Base-by-base conservation (phyloP, 1,140 invertebrate genomes). In the Varroa destructor region DNA sequence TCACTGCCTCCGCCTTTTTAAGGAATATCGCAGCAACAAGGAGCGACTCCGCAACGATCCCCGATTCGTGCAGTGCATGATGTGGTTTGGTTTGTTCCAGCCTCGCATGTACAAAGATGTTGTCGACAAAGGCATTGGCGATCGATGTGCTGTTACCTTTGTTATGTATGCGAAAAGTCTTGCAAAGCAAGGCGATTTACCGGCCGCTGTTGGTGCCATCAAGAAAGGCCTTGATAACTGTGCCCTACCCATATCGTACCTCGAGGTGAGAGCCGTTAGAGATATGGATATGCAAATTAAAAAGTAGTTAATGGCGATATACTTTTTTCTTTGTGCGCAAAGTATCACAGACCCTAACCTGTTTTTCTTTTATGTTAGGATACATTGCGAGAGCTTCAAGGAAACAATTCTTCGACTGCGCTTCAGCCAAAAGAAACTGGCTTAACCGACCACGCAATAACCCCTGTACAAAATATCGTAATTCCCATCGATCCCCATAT, bases 21-120 rank as follows among this genome's bases (percentile, higher is more conserved):
- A 46, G 46, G 61, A 67, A 40, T 67, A 43, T 37, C 5, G 12
- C 14, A 37, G 5, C 2, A 67, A 40, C 37, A 40, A 40, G 5
- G 61, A 67, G 12, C 12, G 8, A 12, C 8, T 67, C 40, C 61
- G 61, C 14, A 67, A 67, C 61, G 61, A 67, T 37, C 14, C 61
- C 40, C 40, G 46, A 46, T 67, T 67, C 61, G 46, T 67, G 1
- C 61, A 67, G 61, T 67, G 61, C 10, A 43, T 67, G 61, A 36
- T 67, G 46, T 67, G 61, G 61, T 36, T 67, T 40, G 61, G 40
- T 40, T 12, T 43, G 3, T 67, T n/a, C 14, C 40, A 67, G 40
- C 61, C 61, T 8, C 40, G 61, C 12, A 67, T 67, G 61, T 67
- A 67, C 37, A 40, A 46, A 37, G 61, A 67, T 40, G 12, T 67